Evolutionary conservation across 1,140 invertebrate species (phyloP), one percentile per base, ranked within the genome.

Genomic region (Platyura marginata): DNA sequence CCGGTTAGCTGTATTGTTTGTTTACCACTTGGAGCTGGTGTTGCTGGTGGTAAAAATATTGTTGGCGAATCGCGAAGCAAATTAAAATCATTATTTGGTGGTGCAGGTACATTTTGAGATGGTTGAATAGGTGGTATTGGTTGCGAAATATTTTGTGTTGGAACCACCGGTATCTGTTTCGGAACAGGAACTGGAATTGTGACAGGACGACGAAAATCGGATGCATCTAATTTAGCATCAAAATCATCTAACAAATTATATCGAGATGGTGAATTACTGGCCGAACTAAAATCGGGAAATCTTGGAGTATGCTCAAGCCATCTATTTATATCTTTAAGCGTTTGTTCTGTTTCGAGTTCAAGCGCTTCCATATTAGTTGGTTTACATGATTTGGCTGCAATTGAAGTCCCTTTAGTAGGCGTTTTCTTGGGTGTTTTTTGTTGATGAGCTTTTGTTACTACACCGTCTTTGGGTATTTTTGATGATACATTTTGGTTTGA

Each of bases 241-340:
- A 69, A 68, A 34, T 68, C 67, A 34, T 72, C 69, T 45, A 71
- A 67, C 5, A 68, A 45, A 46, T 64, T 62, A 39, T 63, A 62
- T 32, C 68, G 67, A 1, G 69, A 68, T 5, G 81, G 79, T 1
- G 81, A 84, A 58, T 78, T 81, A 48, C 74, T 75, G 6, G 72
- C 74, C 1, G 78, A 80, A 44, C 75, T 77, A 46, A 79, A 81
- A 51, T 77, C 75, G 0, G 76, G 72, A 40, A 76, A 70, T 46
- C 73, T 74, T 0, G 84, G 83, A 3, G 82, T 76, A 48, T 87
- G 81, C 54, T 87, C 82, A 35, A 90, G 60, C 82, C 82, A 87
- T 53, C 85, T 84, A 52, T 82, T 87, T 19, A 89, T 85, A 55
- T 88, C 84, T 70, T 86, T 84, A 3, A 87, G 64, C 18, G 82